A percentile compares a stretch with the other conserved stretches of the same genome.
These are phyloP conservation scores for Parthenolecanium corni DNA, from an alignment of 2,888 invertebrate genomes.

Conservation along the genomic window DNA sequence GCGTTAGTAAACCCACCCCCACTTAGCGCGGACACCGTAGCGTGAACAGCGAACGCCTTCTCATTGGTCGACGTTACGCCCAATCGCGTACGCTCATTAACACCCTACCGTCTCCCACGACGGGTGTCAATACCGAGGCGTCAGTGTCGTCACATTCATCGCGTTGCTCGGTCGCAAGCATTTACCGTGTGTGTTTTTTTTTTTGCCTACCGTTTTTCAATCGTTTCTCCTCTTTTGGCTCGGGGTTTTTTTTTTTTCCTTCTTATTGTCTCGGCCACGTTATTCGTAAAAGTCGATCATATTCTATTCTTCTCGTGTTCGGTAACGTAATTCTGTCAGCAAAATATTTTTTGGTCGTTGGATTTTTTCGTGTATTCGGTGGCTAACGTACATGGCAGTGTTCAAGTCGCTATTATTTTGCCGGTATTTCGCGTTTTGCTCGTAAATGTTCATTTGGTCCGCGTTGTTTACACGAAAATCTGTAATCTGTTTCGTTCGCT, in stretches of 20 bases:
- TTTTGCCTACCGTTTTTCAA: neutral
- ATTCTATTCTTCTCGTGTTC: too few relatives aligned
- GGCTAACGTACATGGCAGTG: too few relatives aligned
- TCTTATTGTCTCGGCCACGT: too few relatives aligned
- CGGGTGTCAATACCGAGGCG: slow-evolving; percentile 37
- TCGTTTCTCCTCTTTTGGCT: neutral
- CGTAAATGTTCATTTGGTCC: neutral
- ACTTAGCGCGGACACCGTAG: slow-evolving; percentile 30
- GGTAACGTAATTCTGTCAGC: too few relatives aligned
- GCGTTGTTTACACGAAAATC: neutral
- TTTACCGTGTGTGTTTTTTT: slow-evolving; percentile 29
- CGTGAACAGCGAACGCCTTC: slow-evolving; percentile 33
- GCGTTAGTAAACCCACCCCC: slow-evolving; percentile 20
- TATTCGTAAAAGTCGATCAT: too few relatives aligned
- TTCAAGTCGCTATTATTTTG: too few relatives aligned
- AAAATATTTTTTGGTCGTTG: too few relatives aligned
- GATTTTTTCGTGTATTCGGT: too few relatives aligned
- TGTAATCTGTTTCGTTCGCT: too few relatives aligned
- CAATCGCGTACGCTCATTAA: slow-evolving; percentile 41
- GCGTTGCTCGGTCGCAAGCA: slow-evolving; percentile 30
- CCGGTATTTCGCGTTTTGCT: too few relatives aligned
- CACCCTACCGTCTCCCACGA: slow-evolving; percentile 38
- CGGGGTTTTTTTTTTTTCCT: slow-evolving; percentile 6
- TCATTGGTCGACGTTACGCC: slow-evolving; percentile 34
- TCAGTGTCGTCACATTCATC: slow-evolving; percentile 33